Base-by-base conservation (phyloP, 2,113 vertebrate species). In the Siphamia tubifer region DNA sequence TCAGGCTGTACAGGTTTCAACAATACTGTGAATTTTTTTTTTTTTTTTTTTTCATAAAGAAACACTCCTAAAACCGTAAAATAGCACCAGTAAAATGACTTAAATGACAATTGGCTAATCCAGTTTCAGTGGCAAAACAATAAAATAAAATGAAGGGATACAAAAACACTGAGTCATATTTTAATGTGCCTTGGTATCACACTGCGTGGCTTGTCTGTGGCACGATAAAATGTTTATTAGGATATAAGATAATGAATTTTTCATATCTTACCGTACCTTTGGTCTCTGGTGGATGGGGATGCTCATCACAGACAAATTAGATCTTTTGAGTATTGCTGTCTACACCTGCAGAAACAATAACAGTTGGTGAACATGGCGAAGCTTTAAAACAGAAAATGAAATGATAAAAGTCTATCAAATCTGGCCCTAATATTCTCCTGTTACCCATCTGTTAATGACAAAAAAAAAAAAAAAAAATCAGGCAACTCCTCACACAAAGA, bases 281-380 rank as follows among this genome's bases (percentile, higher is more conserved):
- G 87, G 84, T 90, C 89, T 92, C 82, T 60, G 70, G 83, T 76
- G 83, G 82, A 90, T 68, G 84, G 70, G 79, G 89, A 87, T 89
- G 87, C 83, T 93, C 92, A 93, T 93, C 88, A 90, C 92, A 92
- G 85, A 79, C 81, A 88, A 89, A 92, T 91, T 61, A 86, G 88
- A 90, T 87, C 86, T 89, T 87, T 72, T 48, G 90, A 90, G 89
- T 91, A 84, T 77, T 80, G 78, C 72, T 74, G 87, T 85, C 79
- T 83, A 68, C 75, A 87, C 86, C 91, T 91, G 88, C 68, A 75
- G 78, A 89, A 76, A 87, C 81, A 90, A 73, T 39, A 82, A 82
- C 47, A 68, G 54, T 32, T 35, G 8, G 61, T 68, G 55, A 81
- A 62, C 27, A 44, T 8, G 19, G 20, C 5, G 24, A 49, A 30